Evolutionary conservation across 2,888 invertebrate species (phyloP).

Genomic region (Pterostichus niger): DNA sequence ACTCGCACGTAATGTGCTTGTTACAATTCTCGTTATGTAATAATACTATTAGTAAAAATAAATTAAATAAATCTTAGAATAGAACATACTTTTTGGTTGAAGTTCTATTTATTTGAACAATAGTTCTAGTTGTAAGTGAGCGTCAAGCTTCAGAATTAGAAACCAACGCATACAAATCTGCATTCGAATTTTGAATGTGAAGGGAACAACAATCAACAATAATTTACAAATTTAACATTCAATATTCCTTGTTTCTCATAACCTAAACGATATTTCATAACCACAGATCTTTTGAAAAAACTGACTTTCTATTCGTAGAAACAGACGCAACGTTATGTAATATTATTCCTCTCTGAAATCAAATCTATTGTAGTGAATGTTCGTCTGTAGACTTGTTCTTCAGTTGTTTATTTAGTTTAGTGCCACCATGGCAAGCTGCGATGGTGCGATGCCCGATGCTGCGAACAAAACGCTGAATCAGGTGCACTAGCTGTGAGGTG

Average conservation of each 20-base stretch:
- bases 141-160: too few species aligned
- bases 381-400: constrained; percentile 26
- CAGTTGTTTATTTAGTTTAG: constrained; percentile 44
- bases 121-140: too few species aligned
- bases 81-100: too few species aligned
- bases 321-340: constrained; percentile 47
- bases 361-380: constrained; percentile 45
- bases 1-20: too few species aligned
- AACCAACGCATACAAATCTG: too few species aligned
- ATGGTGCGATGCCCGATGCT: constrained; percentile 25
- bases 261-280: constrained; percentile 34
- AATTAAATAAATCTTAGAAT: too few species aligned
- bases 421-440: constrained; percentile 3
- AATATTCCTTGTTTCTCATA: constrained; percentile 28
- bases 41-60: too few species aligned
- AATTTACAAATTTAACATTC: constrained; percentile 18
- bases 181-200: constrained; percentile 25
- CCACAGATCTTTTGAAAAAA: constrained; percentile 20
- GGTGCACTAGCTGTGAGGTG: constrained; percentile 3
- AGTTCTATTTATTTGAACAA: too few species aligned
- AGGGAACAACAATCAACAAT: constrained; percentile 11
- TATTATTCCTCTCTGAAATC: constrained; percentile 25
- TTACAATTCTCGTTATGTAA: too few species aligned
- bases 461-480: constrained; percentile 40
- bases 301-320: constrained; percentile 44